Evolutionary conservation across 2,888 invertebrate genomes (phyloP), one percentile per base, ranked within the genome.

Genomic region (Acronicta alni): DNA sequence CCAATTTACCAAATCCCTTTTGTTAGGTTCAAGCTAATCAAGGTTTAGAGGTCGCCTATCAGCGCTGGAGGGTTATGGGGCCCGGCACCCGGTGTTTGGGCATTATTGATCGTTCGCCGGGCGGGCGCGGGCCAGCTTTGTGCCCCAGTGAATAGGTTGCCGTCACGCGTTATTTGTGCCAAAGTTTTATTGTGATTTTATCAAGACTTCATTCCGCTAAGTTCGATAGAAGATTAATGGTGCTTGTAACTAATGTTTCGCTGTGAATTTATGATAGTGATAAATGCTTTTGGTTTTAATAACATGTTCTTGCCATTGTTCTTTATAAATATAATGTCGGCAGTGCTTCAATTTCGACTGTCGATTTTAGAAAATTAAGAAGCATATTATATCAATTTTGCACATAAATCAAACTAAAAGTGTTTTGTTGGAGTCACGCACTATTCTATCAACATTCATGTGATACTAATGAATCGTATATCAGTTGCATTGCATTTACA

Each of bases 181-280:
- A 64, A 72, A 64, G 44, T 62, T 67, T 67, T 60, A 72, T 70
- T 77, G 66, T 72, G 63, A 79, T 74, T 77, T 64, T 77, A 74
- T 72, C 69, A 68, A 55, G 52, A 54, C 57, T 59, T 75, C 57
- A 72, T 66, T 75, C 58, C 53, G 65, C 64, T 69, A 67, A 57
- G 58, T 75, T 65, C 51, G 54, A 57, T 58, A 23, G 54, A 66
- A 62, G 61, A 77, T 67, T 69, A 67, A 76, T 72, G 65, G 56
- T 69, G 57, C 55, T 72, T 55, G 37, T 44, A 30, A 55, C 51
- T 58, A 54, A 68, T 48, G 51, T 54, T 67, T 39, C 30, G 9
- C 9, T 47, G 7, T 20, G 43, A 69, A 54, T 54, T 63, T 54
- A 53, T 52, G 39, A 46, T 49, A 56, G 37, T 54, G 46, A 54